phyloP scores from a whole-genome alignment of 2,888 invertebrate species.

The Stenurella melanura region DNA sequence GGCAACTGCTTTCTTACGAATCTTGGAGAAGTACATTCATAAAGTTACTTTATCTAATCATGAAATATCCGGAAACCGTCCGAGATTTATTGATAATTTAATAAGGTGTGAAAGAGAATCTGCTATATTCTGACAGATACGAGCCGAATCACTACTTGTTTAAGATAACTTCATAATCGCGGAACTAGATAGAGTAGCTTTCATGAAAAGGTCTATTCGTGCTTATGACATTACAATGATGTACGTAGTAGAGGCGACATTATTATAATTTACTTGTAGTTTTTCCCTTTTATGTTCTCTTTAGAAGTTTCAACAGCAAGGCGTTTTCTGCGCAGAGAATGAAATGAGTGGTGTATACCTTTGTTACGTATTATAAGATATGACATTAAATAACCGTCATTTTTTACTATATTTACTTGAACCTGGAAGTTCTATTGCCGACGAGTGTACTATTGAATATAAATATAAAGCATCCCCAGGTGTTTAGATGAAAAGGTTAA shows the following conservation, averaged over 20 bases:
- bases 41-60: no score
- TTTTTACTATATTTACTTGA: no score
- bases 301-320: neutral
- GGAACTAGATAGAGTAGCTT: neutral
- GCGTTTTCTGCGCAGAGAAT: neutral
- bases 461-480: no score
- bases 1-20: no score
- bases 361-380: neutral
- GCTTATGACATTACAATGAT: neutral
- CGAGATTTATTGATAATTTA: no score
- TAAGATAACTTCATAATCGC: neutral
- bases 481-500: no score
- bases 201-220: neutral
- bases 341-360: neutral
- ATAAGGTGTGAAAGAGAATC: no score
- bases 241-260: neutral
- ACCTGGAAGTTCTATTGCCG: no score
- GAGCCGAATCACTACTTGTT: neutral
- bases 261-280: constrained; percentile 2
- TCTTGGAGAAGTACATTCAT: no score
- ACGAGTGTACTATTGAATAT: no score
- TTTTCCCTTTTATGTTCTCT: neutral
- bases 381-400: neutral
- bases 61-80: no score
- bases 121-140: no score